Evolutionary conservation across 2,888 invertebrate genomes (phyloP).

Genomic region (Philonicus albiceps): DNA sequence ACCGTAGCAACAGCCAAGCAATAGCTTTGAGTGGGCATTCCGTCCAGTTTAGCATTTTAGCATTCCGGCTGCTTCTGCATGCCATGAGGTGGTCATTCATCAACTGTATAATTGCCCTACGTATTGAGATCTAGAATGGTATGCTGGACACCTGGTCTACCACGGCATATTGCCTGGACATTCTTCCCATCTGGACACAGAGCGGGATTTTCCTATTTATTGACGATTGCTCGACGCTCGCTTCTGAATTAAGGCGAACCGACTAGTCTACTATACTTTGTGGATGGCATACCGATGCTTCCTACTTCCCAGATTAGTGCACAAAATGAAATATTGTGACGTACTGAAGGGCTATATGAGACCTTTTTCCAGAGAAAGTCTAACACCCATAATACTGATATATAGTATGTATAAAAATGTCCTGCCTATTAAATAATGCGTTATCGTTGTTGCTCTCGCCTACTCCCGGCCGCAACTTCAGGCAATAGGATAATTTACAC

Average conservation of each 20-base stretch:
- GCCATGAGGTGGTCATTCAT: constrained; percentile 30
- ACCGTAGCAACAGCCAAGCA: background rate
- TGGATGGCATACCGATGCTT: background rate
- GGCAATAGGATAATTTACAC: background rate
- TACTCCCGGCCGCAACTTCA: background rate
- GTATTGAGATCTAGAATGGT: background rate
- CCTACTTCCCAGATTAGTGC: background rate
- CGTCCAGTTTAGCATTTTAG: background rate
- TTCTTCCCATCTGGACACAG: background rate
- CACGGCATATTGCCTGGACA: constrained; percentile 1
- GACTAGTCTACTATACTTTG: background rate
- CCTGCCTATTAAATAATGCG: constrained; percentile 20
- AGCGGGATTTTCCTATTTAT: background rate
- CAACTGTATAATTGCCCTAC: constrained; percentile 21
- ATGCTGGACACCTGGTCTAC: constrained; percentile 16
- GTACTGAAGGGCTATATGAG: background rate
- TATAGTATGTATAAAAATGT: background rate
- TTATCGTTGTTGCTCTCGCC: background rate
- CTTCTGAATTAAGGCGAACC: background rate
- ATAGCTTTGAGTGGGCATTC: background rate
- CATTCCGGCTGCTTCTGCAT: constrained; percentile 9
- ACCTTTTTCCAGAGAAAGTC: background rate
- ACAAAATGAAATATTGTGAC: constrained; percentile 23
- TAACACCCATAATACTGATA: background rate
- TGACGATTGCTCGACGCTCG: background rate